Evolutionary conservation across 2,797 vertebrate species (phyloP), one percentile per base, ranked within the genome.

Genomic region (Karalla daura): DNA sequence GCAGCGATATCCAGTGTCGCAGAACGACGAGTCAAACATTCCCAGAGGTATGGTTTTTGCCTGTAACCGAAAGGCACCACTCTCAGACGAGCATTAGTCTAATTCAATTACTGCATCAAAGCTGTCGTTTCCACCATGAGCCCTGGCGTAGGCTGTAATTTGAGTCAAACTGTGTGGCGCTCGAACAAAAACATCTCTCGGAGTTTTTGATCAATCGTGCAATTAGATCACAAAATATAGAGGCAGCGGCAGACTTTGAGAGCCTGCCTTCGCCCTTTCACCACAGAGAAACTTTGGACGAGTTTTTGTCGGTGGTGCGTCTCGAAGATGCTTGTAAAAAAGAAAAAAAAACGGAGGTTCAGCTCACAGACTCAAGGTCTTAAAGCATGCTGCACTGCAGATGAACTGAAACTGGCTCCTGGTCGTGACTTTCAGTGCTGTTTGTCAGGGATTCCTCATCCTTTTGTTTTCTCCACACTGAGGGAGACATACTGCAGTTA

Each of bases 141-240:
- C 27, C 18, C 27, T 10, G 35, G 37, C 13, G 10, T 5, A 13
- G 60, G 44, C 62, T 67, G 46, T 58, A 64, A 59, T 80, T 74
- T 70, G 9, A 72, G 43, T 78, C 68, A 59, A 55, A 52, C 45
- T 45, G 43, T 43, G 40, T 47, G 4, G 39, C 1, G 10, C 44
- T 73, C 24, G 5, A 37, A 52, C 43, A 66, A 55, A 81, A 73
- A 70, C 39, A 15, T 54, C 28, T 27, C 53, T 33, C 1, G 9
- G 59, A 40, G 33, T 43, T 66, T 72, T 74, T 63, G 61, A 77
- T 67, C 32, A 45, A 61, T 1, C 8, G 37, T 40, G 59, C 63
- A 78, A 74, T 81, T 72, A 64, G 24, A 81, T 37, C 15, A 18
- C 28, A 50, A 24, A 62, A 54, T 67, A 55, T 65, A 66, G 35